These are phyloP conservation scores for Andrena minutula DNA, from an alignment of 2,888 invertebrate species.

Conservation along the genomic window DNA sequence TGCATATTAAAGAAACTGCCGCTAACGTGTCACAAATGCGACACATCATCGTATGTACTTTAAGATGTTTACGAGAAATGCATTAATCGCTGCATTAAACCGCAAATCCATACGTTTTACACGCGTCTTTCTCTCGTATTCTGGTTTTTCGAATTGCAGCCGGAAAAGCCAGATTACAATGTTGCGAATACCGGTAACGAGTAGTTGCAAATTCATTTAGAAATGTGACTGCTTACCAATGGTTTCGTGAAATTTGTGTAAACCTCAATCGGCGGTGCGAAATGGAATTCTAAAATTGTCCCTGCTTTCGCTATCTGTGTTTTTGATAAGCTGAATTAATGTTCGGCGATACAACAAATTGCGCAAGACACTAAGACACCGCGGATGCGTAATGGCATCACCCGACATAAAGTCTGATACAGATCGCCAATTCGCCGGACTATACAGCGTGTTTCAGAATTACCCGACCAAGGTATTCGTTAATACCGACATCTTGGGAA, in stretches of 20 bases:
- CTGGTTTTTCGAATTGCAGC: neutral
- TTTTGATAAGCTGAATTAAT: slow-evolving; percentile 13
- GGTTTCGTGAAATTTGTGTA: neutral
- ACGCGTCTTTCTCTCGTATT: neutral
- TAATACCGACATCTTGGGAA: too few species aligned
- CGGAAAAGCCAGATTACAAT: neutral
- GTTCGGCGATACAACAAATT: slow-evolving; percentile 35
- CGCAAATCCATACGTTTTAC: neutral
- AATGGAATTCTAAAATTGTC: neutral
- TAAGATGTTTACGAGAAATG: neutral
- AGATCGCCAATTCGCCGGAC: neutral
- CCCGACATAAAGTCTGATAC: slow-evolving; percentile 14
- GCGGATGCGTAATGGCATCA: slow-evolving; percentile 11
- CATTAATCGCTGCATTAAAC: neutral
- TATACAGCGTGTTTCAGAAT: neutral
- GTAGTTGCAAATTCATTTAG: neutral
- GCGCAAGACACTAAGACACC: slow-evolving; percentile 4
- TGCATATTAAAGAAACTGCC: slow-evolving; percentile 14
- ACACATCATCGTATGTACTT: neutral
- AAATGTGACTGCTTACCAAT: slow-evolving; percentile 15
- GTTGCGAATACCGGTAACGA: slow-evolving; percentile 10
- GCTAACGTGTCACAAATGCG: neutral
- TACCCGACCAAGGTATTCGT: too few species aligned
- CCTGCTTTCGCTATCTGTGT: neutral
- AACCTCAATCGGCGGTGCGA: neutral